A percentile compares a stretch with the other conserved stretches of the same genome.
phyloP scores from a whole-genome alignment of 2,888 invertebrate species.

The Zhuqinia jingwanae region DNA sequence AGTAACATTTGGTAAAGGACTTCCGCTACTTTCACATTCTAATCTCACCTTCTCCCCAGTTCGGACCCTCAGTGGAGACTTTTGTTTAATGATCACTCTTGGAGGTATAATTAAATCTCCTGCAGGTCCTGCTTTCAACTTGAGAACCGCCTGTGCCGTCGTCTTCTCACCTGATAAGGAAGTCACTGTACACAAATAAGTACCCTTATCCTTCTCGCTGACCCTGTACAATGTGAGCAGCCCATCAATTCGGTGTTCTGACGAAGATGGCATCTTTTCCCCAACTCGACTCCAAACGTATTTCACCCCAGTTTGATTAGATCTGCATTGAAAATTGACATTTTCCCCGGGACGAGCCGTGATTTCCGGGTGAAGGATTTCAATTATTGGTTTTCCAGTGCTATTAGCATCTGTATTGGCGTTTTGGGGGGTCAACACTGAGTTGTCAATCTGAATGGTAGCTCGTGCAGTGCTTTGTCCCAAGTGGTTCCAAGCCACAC shows the following conservation, averaged over 20 bases:
- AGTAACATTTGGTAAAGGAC: slow-evolving; percentile 70
- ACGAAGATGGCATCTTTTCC: slow-evolving; percentile 67
- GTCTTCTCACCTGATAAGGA: slow-evolving; percentile 41
- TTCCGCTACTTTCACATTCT: slow-evolving; percentile 70
- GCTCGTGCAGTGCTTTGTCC: slow-evolving; percentile 71
- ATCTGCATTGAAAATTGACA: slow-evolving; percentile 68
- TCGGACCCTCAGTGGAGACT: slow-evolving; percentile 67
- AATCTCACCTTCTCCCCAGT: slow-evolving; percentile 67
- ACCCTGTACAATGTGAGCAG: slow-evolving; percentile 70
- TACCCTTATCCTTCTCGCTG: slow-evolving; percentile 64
- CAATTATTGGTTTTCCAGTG: slow-evolving; percentile 3
- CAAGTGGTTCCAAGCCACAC: slow-evolving; percentile 72
- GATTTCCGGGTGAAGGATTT: slow-evolving; percentile 44
- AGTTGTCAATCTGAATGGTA: slow-evolving; percentile 34
- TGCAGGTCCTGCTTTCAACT: slow-evolving; percentile 28
- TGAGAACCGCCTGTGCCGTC: slow-evolving; percentile 47
- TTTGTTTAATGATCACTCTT: slow-evolving; percentile 62
- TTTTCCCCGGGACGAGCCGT: slow-evolving; percentile 66
- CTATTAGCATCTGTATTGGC: too few species aligned
- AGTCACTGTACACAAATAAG: slow-evolving; percentile 70
- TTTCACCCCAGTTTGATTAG: slow-evolving; percentile 48
- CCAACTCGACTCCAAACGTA: slow-evolving; percentile 59
- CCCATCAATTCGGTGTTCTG: slow-evolving; percentile 69
- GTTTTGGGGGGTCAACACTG: background rate
- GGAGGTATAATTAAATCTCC: slow-evolving; percentile 45